A percentile compares a stretch with the other conserved stretches of the same genome.
These are phyloP conservation scores for Pogonomyrmex californicus DNA, from an alignment of 1,140 invertebrate species.

Conservation along the genomic window DNA sequence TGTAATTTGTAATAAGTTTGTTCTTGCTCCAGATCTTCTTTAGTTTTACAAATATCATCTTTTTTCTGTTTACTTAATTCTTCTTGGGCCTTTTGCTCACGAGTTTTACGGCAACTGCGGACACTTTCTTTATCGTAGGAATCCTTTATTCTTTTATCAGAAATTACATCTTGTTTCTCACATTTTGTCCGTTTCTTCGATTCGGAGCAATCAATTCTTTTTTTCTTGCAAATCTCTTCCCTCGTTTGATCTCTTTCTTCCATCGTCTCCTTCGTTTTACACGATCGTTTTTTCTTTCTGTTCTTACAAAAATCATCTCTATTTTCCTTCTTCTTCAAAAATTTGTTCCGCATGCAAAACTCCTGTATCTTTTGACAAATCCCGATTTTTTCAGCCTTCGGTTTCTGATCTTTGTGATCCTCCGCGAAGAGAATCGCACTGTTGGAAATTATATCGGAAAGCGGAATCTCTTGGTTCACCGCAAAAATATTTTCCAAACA, in stretches of 20 bases:
- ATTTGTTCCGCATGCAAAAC: conserved; percentile 26
- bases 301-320: conserved; percentile 52
- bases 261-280: background rate
- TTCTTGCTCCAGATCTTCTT: conserved; percentile 41
- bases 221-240: conserved; percentile 40
- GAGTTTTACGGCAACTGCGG: conserved; percentile 3
- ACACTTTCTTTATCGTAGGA: background rate
- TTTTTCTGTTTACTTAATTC: conserved; percentile 23
- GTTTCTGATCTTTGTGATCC: background rate
- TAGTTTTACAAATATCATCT: conserved; percentile 28
- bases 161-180: background rate
- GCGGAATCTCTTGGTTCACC: background rate
- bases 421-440: background rate
- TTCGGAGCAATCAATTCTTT: background rate
- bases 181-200: background rate
- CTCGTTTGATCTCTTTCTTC: conserved; percentile 13
- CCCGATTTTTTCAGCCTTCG: background rate
- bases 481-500: conserved; percentile 32
- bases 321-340: background rate
- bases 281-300: background rate
- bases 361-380: conserved; percentile 46
- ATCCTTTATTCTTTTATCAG: background rate
- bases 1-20: background rate
- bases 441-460: no score
- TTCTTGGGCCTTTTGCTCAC: conserved; percentile 2